These are phyloP conservation scores for Resseliella maxima DNA, from an alignment of 2,888 invertebrate species.

Conservation along the genomic window DNA sequence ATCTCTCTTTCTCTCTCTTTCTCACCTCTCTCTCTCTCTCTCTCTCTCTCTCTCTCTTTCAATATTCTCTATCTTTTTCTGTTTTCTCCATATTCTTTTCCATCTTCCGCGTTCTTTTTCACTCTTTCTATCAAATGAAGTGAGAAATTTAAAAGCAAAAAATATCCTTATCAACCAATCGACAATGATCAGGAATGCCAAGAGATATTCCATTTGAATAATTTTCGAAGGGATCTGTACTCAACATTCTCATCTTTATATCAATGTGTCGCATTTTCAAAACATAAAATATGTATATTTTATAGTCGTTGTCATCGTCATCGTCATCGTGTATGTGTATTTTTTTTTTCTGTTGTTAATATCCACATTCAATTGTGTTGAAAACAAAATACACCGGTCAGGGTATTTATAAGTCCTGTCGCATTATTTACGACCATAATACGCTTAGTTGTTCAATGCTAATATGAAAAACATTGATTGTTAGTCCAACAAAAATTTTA, in stretches of 20 bases:
- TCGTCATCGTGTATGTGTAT: not conserved
- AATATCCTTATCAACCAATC: too few relatives aligned
- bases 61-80: too few relatives aligned
- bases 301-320: too few relatives aligned
- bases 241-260: not conserved
- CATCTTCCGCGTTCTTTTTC: too few relatives aligned
- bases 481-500: too few relatives aligned
- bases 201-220: constrained; percentile 22
- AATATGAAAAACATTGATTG: constrained; percentile 47
- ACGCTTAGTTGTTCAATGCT: constrained; percentile 31
- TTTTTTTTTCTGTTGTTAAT: not conserved
- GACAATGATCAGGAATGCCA: not conserved
- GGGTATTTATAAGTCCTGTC: constrained; percentile 33
- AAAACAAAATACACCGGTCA: constrained; percentile 45
- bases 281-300: too few relatives aligned
- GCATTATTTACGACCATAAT: constrained; percentile 46
- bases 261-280: not conserved
- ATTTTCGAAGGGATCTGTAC: not conserved
- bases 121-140: too few relatives aligned
- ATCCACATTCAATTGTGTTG: not conserved
- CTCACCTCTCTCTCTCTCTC: too few relatives aligned
- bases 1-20: too few relatives aligned
- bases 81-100: too few relatives aligned
- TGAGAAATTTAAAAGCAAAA: not conserved
- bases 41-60: too few relatives aligned